Conservation (phyloP, 2,888 invertebrate genomes). For the Ditula angustiorana region DNA sequence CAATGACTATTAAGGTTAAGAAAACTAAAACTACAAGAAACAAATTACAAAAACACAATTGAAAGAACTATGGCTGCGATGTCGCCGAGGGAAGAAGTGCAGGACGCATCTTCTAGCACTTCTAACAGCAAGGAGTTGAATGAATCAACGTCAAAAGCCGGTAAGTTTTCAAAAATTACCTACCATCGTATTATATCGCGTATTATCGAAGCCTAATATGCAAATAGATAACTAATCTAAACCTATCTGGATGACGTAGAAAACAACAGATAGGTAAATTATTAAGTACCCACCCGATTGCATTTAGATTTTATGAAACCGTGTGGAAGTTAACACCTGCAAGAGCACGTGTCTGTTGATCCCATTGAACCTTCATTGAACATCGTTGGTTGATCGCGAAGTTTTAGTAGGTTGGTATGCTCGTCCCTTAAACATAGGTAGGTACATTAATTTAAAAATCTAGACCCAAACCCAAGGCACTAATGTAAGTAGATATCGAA, state of each 20-base stretch:
- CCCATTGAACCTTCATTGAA: no score
- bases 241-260: background rate
- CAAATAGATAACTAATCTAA: background rate
- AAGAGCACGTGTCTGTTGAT: no score
- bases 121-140: constrained; percentile 2
- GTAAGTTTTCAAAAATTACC: constrained; percentile 2
- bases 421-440: no score
- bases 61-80: constrained; percentile 17
- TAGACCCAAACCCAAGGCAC: no score
- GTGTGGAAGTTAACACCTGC: no score
- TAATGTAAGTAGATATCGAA: no score
- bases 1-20: background rate
- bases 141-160: constrained; percentile 10
- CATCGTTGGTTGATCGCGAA: no score
- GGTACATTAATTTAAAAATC: no score
- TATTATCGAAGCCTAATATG: background rate
- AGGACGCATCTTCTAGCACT: constrained; percentile 4
- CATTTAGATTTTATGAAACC: background rate
- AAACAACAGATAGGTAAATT: background rate
- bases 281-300: no score
- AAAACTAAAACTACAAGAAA: background rate
- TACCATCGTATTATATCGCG: background rate
- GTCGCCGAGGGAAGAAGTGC: background rate
- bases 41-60: background rate
- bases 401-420: no score